A percentile compares a stretch with the other conserved stretches of the same genome.
Evolutionary conservation across 2,797 vertebrate species (phyloP).

Genomic region (Chelmon rostratus): DNA sequence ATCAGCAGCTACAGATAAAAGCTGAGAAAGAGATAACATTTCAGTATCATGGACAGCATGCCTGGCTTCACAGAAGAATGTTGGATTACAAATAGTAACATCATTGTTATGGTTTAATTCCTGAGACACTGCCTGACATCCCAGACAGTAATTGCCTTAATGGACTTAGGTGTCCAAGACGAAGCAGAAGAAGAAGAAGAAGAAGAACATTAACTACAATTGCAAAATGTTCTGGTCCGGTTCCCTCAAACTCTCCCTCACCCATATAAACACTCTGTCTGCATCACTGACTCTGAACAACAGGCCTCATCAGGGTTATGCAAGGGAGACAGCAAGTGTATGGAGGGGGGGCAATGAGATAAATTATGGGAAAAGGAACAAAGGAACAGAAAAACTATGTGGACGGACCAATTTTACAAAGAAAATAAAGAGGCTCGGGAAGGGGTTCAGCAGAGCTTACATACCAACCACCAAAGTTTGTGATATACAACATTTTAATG

Average conservation of each 20-base stretch:
- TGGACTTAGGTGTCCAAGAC: constrained; percentile 5
- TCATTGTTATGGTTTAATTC: not conserved
- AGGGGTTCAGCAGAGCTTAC: not conserved
- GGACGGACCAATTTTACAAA: not conserved
- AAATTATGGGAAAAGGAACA: constrained; percentile 6
- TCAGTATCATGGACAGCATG: not conserved
- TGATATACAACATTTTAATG: not conserved
- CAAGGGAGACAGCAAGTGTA: not conserved
- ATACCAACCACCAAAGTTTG: not conserved
- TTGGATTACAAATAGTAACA: not conserved
- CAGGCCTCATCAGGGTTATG: constrained; percentile 29
- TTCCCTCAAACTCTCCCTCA: constrained; percentile 13
- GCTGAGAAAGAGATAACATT: too few relatives aligned
- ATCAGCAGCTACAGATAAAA: too few relatives aligned
- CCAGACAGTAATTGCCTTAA: constrained; percentile 40
- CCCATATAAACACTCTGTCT: constrained; percentile 33
- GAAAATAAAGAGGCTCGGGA: not conserved
- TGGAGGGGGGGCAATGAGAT: not conserved
- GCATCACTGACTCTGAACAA: constrained; percentile 55
- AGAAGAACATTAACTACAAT: not conserved
- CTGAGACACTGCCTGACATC: constrained; percentile 28
- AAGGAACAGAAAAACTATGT: not conserved
- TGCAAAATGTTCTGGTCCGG: not conserved
- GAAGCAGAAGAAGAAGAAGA: too few relatives aligned
- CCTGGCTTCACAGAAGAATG: not conserved